Evolutionary conservation across 2,113 vertebrate genomes (phyloP).

Genomic region (Budorcas taxicolor): DNA sequence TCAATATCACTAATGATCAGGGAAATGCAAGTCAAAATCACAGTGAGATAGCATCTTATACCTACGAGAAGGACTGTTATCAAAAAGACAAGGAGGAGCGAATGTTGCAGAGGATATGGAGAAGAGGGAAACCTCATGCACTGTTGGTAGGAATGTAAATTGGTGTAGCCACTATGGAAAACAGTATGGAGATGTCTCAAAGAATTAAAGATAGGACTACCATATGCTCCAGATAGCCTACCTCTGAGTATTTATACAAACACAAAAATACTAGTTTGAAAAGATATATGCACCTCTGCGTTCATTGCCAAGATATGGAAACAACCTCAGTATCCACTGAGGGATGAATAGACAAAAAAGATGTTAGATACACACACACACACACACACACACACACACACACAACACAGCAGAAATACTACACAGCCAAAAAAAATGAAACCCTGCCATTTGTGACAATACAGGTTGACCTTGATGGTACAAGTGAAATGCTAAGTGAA

Average conservation of each 20-base stretch:
- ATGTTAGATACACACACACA: background rate
- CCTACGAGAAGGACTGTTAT: background rate
- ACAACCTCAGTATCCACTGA: background rate
- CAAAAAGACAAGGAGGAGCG: background rate
- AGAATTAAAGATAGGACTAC: background rate
- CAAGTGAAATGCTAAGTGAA: background rate
- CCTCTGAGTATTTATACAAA: background rate
- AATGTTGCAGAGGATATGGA: background rate
- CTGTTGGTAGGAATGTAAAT: background rate
- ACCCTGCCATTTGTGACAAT: background rate
- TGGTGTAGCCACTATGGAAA: background rate
- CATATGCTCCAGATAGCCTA: background rate
- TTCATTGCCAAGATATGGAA: background rate
- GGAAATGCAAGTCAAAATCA: background rate
- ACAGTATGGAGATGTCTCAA: background rate
- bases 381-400: background rate
- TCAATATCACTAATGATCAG: background rate
- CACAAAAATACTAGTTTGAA: background rate
- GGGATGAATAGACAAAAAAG: background rate
- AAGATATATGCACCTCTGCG: background rate
- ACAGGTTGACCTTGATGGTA: background rate
- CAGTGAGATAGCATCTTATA: background rate
- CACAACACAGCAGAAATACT: background rate
- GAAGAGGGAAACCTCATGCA: background rate
- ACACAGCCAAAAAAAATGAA: background rate